Base-by-base conservation (phyloP, 2,888 invertebrate species). In the Thymelicus sylvestris region DNA sequence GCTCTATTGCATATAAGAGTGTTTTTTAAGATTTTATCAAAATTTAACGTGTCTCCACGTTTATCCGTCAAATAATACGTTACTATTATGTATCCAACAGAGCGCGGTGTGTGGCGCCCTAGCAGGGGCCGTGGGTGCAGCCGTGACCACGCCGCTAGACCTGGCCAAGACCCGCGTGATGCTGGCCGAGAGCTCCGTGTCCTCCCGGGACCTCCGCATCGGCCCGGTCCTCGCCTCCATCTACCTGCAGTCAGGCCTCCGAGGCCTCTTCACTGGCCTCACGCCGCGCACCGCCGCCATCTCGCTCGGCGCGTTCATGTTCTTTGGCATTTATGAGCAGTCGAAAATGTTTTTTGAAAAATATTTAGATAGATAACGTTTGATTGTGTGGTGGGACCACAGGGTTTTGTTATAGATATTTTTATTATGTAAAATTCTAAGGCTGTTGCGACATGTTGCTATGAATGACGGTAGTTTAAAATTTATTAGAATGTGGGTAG, bases 131-230 rank as follows among this genome's bases (percentile, higher is more conserved):
- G 92, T 97, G 76, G 96, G 99, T 0, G 98, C 98, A 2, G 97
- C 96, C 0, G 79, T 97, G 1, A 99, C 99, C 0, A 99, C 99
- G 0, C 99, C 99, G 0, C 91, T 99, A 38, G 99, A 99, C 93
- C 97, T 99, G 24, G 98, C 97, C 0, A 99, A 99, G 94, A 99
- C 99, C 0, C 94, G 99, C 80, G 98, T 99, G 75, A 99, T 99
- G 98, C 89, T 99, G 41, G 97, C 98, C 0, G 95, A 96, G 67
- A 92, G 89, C 67, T 91, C 87, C 76, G 73, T 88, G 0, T 81
- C 82, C 1, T 86, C 91, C 15, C 81, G 85, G 48, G 87, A 87
- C 19, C 85, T 91, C 12, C 77, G 84, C n/a, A 91, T 96, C 64
- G 80, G 82, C 0, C 91, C 90, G 0, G 94, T 96, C 55, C 84